phyloP scores from a whole-genome alignment of 1,140 invertebrate genomes.

The Chymomyza costata region DNA sequence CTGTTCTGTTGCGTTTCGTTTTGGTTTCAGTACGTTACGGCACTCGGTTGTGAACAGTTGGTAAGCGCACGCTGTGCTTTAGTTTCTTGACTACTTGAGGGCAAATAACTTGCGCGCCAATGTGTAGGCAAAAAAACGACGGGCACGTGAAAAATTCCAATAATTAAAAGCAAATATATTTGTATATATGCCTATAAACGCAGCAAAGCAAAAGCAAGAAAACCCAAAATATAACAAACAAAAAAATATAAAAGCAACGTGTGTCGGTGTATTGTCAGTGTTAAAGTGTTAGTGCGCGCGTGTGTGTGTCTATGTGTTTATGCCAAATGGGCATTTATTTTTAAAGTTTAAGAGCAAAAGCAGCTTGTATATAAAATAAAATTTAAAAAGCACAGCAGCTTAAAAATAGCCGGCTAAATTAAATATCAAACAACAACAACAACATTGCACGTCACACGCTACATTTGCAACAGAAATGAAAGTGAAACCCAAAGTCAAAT shows the following conservation, averaged over 20 bases:
- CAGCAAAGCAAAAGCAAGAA: constrained; percentile 25
- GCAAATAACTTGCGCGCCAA: too few relatives aligned
- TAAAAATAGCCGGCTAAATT: constrained; percentile 37
- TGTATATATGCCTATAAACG: constrained; percentile 22
- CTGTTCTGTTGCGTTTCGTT: constrained; percentile 31
- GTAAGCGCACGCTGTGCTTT: too few relatives aligned
- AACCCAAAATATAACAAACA: not conserved
- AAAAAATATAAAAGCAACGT: constrained; percentile 39
- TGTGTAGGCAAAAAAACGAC: too few relatives aligned
- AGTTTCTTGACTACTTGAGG: too few relatives aligned
- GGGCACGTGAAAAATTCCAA: too few relatives aligned
- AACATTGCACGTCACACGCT: constrained; percentile 1
- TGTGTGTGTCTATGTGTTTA: constrained; percentile 27
- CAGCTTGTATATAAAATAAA: constrained; percentile 37
- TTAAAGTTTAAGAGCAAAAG: constrained; percentile 48
- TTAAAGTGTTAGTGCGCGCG: constrained; percentile 4
- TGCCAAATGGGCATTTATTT: constrained; percentile 47
- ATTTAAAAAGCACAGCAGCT: constrained; percentile 18
- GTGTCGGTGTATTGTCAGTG: too few relatives aligned
- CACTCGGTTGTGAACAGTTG: constrained; percentile 41
- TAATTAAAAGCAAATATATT: too few relatives aligned
- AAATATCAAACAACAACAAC: not conserved
- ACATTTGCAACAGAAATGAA: constrained; percentile 52
- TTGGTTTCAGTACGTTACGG: constrained; percentile 53
- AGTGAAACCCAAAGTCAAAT: constrained; percentile 46